Evolutionary conservation across 1,140 invertebrate genomes (phyloP).

Genomic region (Diabrotica undecimpunctata): DNA sequence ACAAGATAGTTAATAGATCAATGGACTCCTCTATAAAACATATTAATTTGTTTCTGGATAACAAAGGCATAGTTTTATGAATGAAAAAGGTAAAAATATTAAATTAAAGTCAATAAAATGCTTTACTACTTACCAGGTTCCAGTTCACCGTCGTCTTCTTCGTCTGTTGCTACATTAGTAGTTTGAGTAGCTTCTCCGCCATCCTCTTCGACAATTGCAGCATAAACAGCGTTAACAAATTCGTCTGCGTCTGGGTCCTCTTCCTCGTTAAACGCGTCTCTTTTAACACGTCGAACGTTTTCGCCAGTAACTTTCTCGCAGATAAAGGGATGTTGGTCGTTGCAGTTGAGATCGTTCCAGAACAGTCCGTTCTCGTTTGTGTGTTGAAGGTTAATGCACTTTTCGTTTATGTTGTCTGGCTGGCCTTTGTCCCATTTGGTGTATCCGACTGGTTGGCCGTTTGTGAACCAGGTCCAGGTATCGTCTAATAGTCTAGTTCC

Average conservation of each 20-base stretch:
- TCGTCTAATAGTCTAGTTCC: constrained; percentile 3
- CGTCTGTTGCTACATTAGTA: neutral
- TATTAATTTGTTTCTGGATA: no score
- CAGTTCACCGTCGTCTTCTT: neutral
- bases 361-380: constrained; percentile 9
- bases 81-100: no score
- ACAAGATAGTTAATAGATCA: no score
- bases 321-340: neutral
- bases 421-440: constrained; percentile 6
- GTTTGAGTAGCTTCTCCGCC: neutral
- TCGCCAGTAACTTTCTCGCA: constrained; percentile 1
- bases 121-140: no score
- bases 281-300: neutral
- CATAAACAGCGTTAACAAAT: neutral
- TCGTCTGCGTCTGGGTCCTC: neutral
- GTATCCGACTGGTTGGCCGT: constrained; percentile 6
- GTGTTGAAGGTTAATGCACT: neutral
- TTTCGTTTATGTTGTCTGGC: constrained; percentile 14
- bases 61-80: no score
- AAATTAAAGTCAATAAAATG: no score
- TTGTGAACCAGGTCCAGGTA: constrained; percentile 7
- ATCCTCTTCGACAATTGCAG: neutral
- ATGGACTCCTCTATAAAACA: no score
- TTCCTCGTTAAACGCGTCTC: neutral
- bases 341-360: constrained; percentile 12